A percentile compares a stretch with the other conserved stretches of the same genome.
These are phyloP conservation scores for Xerus inauris DNA, from an alignment of 2,113 vertebrate species.

Conservation along the genomic window DNA sequence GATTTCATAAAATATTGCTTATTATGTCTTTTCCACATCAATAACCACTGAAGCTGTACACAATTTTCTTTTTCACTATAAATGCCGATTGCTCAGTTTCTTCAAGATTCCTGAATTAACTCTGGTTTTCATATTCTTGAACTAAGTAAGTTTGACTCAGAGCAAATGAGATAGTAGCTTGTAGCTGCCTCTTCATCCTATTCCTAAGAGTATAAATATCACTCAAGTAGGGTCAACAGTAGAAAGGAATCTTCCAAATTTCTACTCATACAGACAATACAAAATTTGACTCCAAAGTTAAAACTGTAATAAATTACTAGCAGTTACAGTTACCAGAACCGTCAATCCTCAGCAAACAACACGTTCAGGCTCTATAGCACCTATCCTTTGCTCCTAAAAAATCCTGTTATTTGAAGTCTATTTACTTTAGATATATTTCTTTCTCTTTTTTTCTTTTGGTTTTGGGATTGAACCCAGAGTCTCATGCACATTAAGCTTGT, in stretches of 20 bases:
- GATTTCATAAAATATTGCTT: not conserved
- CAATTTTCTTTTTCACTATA: not conserved
- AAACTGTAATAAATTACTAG: not conserved
- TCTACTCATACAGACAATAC: not conserved
- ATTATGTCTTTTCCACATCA: slow-evolving; percentile 9
- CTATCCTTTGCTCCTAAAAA: not conserved
- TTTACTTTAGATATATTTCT: not conserved
- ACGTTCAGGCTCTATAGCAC: not conserved
- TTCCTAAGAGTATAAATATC: not conserved
- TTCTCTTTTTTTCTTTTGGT: not conserved
- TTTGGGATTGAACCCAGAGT: not conserved
- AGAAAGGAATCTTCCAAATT: not conserved
- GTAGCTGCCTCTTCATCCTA: not conserved
- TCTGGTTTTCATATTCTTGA: slow-evolving; percentile 24
- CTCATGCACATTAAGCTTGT: not conserved
- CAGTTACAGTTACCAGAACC: not conserved
- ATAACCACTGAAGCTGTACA: not conserved
- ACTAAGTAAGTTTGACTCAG: not conserved
- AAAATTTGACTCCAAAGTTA: slow-evolving; percentile 46
- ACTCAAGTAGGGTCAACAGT: not conserved
- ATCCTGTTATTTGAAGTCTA: not conserved
- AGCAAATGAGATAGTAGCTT: not conserved
- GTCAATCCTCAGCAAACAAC: not conserved
- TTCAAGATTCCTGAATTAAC: slow-evolving; percentile 15
- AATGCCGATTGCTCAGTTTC: slow-evolving; percentile 25